Evolutionary conservation across 2,113 vertebrate genomes (phyloP).

Genomic region (Dipodomys spectabilis): DNA sequence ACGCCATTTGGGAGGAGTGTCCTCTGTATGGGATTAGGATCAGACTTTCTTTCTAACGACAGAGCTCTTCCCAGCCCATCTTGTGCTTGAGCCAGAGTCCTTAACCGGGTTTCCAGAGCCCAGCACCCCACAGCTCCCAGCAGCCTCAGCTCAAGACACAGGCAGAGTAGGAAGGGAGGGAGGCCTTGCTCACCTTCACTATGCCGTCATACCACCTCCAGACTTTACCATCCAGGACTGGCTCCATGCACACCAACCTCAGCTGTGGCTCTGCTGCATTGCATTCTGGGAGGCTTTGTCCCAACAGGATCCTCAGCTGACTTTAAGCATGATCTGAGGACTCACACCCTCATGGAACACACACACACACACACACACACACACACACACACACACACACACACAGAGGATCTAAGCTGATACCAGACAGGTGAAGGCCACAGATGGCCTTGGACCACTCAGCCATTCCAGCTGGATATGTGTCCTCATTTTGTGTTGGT

Average conservation of each 20-base stretch:
- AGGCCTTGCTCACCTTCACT: no score
- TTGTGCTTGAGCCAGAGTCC: no score
- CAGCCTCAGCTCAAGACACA: background rate
- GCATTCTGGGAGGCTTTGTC: background rate
- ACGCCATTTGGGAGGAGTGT: background rate
- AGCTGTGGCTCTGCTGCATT: background rate
- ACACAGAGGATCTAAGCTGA: background rate
- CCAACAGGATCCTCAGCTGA: background rate
- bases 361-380: background rate
- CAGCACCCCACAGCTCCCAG: no score
- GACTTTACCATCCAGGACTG: background rate
- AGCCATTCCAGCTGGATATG: no score
- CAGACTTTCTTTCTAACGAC: no score
- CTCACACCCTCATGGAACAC: background rate
- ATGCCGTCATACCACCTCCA: rapidly evolving
- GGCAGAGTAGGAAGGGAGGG: rapidly evolving
- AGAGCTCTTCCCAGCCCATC: no score
- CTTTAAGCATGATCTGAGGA: background rate
- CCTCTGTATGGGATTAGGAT: no score
- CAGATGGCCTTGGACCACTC: background rate
- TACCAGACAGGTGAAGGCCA: background rate
- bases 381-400: no score
- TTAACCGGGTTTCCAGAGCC: no score
- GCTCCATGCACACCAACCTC: background rate
- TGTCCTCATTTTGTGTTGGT: background rate